phyloP scores from a whole-genome alignment of 2,113 vertebrate genomes.

The Marmota flaviventris region DNA sequence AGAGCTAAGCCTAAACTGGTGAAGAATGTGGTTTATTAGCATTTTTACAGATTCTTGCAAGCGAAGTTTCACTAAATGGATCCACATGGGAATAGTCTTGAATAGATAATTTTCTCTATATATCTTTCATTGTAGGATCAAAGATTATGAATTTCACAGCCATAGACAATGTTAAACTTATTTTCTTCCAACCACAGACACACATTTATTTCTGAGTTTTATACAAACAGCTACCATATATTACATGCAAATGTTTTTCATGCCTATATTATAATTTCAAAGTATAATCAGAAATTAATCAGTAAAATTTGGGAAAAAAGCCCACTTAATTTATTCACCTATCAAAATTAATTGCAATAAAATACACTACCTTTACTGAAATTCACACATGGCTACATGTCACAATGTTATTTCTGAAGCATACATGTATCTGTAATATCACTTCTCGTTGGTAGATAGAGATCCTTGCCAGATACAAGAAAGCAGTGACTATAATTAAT shows the following conservation, averaged over 20 bases:
- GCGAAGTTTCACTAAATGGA: slow-evolving; percentile 78
- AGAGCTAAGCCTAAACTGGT: slow-evolving; percentile 61
- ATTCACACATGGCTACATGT: not conserved
- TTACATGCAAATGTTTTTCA: slow-evolving; percentile 43
- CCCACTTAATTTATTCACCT: not conserved
- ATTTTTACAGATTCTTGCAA: slow-evolving; percentile 80
- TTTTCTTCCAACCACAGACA: slow-evolving; percentile 70
- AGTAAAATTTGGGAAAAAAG: slow-evolving; percentile 3
- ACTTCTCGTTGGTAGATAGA: not conserved
- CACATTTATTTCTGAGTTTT: slow-evolving; percentile 66
- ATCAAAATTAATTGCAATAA: slow-evolving; percentile 22
- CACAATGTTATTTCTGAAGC: not conserved
- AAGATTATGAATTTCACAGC: slow-evolving; percentile 71
- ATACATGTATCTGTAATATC: not conserved
- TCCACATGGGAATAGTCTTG: slow-evolving; percentile 70
- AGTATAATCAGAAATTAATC: slow-evolving; percentile 52
- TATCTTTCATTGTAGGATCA: slow-evolving; percentile 70
- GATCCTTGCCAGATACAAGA: not conserved
- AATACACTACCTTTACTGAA: not conserved
- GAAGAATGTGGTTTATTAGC: slow-evolving; percentile 78
- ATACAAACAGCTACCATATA: slow-evolving; percentile 67
- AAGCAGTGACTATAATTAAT: slow-evolving; percentile 1
- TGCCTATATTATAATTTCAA: slow-evolving; percentile 47
- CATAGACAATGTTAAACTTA: slow-evolving; percentile 73
- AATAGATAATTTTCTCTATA: slow-evolving; percentile 73